These are phyloP conservation scores for Crematogaster levior DNA, from an alignment of 2,888 invertebrate species.

Conservation along the genomic window DNA sequence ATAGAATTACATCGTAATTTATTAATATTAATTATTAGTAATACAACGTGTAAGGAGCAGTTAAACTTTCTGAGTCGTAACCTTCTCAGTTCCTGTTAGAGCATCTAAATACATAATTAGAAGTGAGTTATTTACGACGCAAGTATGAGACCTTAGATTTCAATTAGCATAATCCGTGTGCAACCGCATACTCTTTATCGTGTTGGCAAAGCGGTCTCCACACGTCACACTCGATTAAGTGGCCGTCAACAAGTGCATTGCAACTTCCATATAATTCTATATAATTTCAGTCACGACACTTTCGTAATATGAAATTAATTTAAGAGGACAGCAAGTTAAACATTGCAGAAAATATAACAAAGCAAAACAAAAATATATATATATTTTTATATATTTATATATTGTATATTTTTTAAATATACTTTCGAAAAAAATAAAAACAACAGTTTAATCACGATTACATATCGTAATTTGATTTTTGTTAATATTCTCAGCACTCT, in stretches of 20 bases:
- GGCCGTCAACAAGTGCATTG: conserved; percentile 27
- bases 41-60: background rate
- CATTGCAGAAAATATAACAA: background rate
- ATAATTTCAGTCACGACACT: conserved; percentile 16
- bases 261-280: conserved; percentile 10
- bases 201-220: conserved; percentile 32
- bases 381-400: too few species aligned
- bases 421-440: background rate
- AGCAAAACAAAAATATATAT: background rate
- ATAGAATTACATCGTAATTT: background rate
- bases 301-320: conserved; percentile 16
- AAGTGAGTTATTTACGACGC: conserved; percentile 37
- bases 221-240: conserved; percentile 44
- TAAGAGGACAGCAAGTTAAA: background rate
- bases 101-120: conserved; percentile 24
- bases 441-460: background rate
- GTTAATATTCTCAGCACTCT: background rate
- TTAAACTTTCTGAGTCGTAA: background rate
- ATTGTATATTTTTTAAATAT: too few species aligned
- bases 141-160: conserved; percentile 41
- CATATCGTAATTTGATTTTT: background rate
- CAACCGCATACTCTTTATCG: conserved; percentile 41
- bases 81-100: background rate
- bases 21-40: background rate
- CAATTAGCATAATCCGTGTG: conserved; percentile 49